Evolutionary conservation across 2,113 vertebrate genomes (phyloP).

Genomic region (Arizona elegans): DNA sequence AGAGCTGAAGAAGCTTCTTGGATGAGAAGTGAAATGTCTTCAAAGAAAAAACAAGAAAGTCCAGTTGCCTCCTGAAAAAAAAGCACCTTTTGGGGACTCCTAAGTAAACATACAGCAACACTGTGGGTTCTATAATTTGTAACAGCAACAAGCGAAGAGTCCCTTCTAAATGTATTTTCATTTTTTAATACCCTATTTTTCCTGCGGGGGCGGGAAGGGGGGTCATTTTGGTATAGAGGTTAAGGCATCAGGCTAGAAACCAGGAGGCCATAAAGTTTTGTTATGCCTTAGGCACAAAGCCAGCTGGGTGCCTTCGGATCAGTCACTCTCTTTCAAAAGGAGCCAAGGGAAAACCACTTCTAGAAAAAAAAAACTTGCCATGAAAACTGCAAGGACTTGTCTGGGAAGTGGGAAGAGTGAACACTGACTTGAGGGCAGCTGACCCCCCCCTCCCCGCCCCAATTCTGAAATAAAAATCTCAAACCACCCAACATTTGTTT

Average conservation of each 20-base stretch:
- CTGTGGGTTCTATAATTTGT: not conserved
- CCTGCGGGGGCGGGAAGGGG: too few relatives aligned
- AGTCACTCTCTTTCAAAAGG: not conserved
- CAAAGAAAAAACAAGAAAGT: too few relatives aligned
- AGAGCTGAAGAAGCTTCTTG: too few relatives aligned
- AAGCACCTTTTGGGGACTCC: too few relatives aligned
- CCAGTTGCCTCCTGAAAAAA: too few relatives aligned
- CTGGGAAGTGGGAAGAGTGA: not conserved
- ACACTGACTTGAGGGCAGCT: not conserved
- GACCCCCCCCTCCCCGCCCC: accelerated
- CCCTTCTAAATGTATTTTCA: not conserved
- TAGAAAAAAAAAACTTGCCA: not conserved
- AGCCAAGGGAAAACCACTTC: not conserved
- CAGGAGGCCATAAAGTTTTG: not conserved
- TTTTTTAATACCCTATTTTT: not conserved
- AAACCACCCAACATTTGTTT: not conserved
- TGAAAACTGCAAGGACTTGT: not conserved
- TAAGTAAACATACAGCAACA: not conserved
- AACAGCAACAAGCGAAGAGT: not conserved
- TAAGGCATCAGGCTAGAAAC: not conserved
- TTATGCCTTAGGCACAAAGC: not conserved
- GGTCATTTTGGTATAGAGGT: not conserved
- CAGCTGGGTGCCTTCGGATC: not conserved
- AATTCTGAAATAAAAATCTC: not conserved
- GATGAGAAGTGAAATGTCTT: too few relatives aligned